Percentiles rank a stretch among this genome's conserved stretches.
Conservation (phyloP, 2,888 invertebrate genomes). For the Drosophila fulvimacula region DNA sequence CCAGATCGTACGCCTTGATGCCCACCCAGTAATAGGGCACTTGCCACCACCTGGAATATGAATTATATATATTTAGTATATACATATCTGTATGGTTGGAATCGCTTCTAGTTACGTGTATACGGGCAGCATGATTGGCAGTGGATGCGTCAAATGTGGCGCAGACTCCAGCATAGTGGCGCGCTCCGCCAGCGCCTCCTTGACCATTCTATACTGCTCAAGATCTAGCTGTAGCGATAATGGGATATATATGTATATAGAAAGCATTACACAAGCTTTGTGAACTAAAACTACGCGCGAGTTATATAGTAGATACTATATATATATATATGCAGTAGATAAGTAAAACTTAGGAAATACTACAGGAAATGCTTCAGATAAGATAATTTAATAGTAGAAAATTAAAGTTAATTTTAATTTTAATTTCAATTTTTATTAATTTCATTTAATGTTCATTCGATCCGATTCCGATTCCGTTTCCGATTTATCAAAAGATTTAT, state of each 20-base stretch:
- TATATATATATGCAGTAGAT: too few relatives aligned
- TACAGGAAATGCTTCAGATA: too few relatives aligned
- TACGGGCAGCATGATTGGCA: slow-evolving; percentile 99
- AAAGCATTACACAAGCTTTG: slow-evolving; percentile 35
- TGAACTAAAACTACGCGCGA: background rate
- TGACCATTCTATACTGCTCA: slow-evolving; percentile 99
- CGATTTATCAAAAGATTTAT: too few relatives aligned
- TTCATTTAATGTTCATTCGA: too few relatives aligned
- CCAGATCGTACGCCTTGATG: slow-evolving; percentile 99
- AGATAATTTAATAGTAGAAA: too few relatives aligned
- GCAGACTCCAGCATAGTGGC: slow-evolving; percentile 97
- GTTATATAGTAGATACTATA: too few relatives aligned
- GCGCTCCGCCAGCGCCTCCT: slow-evolving; percentile 97
- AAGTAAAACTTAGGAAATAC: too few relatives aligned
- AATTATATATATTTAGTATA: slow-evolving; percentile 2
- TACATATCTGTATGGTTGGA: background rate
- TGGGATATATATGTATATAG: slow-evolving; percentile 9
- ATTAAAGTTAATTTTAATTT: too few relatives aligned
- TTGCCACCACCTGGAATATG: slow-evolving; percentile 95
- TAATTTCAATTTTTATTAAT: too few relatives aligned
- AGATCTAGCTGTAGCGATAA: slow-evolving; percentile 89
- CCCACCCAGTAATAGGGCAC: slow-evolving; percentile 99
- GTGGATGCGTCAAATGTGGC: slow-evolving; percentile 97
- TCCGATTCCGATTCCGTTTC: too few relatives aligned
- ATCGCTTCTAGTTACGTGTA: slow-evolving; percentile 90